These are phyloP conservation scores for Dreissena polymorpha DNA, from an alignment of 1,140 invertebrate species.

Conservation along the genomic window DNA sequence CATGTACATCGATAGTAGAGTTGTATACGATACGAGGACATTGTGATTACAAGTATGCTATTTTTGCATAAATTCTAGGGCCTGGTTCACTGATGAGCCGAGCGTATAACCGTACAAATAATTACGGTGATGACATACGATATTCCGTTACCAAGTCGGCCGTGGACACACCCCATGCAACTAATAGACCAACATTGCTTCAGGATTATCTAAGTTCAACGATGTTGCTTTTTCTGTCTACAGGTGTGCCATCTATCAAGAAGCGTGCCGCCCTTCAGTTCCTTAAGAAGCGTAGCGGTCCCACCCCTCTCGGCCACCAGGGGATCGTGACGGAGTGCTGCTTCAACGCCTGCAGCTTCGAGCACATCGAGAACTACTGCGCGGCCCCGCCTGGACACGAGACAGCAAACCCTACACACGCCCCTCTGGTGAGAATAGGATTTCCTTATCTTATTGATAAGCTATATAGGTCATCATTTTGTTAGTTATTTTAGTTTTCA, in stretches of 20 bases:
- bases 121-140: no score
- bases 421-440: slow-evolving; percentile 9
- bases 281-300: neutral
- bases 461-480: neutral
- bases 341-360: neutral
- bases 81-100: neutral
- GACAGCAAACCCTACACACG: slow-evolving; percentile 4
- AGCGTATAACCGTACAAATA: neutral
- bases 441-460: neutral
- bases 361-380: slow-evolving; percentile 18
- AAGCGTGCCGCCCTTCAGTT: slow-evolving; percentile 16
- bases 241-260: slow-evolving; percentile 10
- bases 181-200: neutral
- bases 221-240: neutral
- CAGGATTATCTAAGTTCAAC: neutral
- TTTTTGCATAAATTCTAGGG: neutral
- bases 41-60: neutral
- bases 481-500: neutral
- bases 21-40: no score
- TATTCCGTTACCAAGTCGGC: neutral
- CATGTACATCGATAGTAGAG: no score
- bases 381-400: neutral
- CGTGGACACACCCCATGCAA: neutral
- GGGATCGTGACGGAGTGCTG: slow-evolving; percentile 29
- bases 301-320: neutral